Evolutionary conservation across 2,888 invertebrate genomes (phyloP).

Genomic region (Megastigmus dorsalis): DNA sequence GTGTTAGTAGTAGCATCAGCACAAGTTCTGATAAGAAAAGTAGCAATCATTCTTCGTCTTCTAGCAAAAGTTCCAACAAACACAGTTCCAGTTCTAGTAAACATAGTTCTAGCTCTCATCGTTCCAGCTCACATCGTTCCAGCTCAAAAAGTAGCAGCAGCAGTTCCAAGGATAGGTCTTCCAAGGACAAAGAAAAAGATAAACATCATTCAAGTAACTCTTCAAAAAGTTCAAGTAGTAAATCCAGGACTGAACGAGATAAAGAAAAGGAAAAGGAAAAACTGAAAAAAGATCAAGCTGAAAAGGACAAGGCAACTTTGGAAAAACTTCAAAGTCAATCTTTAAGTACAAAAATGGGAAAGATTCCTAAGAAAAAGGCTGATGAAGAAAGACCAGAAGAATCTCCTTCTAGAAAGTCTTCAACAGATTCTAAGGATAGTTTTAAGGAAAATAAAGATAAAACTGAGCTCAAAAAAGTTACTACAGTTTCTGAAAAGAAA

Average conservation of each 20-base stretch:
- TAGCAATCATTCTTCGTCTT: constrained; percentile 74
- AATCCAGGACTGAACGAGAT: constrained; percentile 68
- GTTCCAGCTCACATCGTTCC: constrained; percentile 67
- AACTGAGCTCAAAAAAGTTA: constrained; percentile 71
- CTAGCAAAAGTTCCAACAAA: constrained; percentile 66
- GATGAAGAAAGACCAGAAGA: constrained; percentile 73
- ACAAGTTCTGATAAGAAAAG: constrained; percentile 71
- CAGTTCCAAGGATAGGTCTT: constrained; percentile 69
- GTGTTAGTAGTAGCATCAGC: constrained; percentile 60
- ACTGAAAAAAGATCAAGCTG: constrained; percentile 76
- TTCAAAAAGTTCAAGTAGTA: constrained; percentile 62
- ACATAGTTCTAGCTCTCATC: constrained; percentile 59
- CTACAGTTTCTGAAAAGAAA: constrained; percentile 76
- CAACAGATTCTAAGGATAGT: constrained; percentile 70
- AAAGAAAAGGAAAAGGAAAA: constrained; percentile 75
- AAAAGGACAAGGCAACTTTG: constrained; percentile 82
- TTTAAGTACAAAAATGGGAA: constrained; percentile 82
- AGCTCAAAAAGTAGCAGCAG: constrained; percentile 62
- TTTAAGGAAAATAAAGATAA: constrained; percentile 70
- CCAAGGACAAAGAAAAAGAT: constrained; percentile 66
- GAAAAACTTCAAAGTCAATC: constrained; percentile 82
- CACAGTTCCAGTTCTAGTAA: constrained; percentile 65
- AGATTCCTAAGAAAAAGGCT: constrained; percentile 84
- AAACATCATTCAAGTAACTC: constrained; percentile 64
- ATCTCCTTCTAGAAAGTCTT: constrained; percentile 62